Evolutionary conservation across 2,888 invertebrate genomes (phyloP).

Genomic region (Nemurella pictetii): DNA sequence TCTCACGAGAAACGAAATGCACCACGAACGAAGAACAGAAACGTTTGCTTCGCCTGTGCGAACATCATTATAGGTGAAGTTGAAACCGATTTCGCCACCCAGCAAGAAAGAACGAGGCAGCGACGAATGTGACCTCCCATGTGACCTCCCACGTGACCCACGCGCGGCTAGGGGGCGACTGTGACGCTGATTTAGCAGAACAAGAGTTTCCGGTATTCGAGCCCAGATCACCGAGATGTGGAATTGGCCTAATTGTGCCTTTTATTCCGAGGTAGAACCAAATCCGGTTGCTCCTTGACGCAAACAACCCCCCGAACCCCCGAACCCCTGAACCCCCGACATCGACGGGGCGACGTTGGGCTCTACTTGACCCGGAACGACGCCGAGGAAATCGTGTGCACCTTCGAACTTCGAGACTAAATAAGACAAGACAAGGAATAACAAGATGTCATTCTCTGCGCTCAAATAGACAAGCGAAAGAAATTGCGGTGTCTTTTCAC

Average conservation of each 20-base stretch:
- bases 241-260: conserved; percentile 40
- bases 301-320: conserved; percentile 31
- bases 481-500: background rate
- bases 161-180: background rate
- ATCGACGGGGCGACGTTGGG: no score
- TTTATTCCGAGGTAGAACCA: conserved; percentile 25
- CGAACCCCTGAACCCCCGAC: no score
- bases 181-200: background rate
- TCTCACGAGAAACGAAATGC: background rate
- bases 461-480: background rate
- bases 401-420: background rate
- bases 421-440: conserved; percentile 15
- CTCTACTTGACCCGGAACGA: conserved; percentile 16
- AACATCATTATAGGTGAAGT: background rate
- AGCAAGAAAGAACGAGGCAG: background rate
- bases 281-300: conserved; percentile 35
- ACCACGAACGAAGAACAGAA: background rate
- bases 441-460: conserved; percentile 13
- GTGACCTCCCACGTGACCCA: no score
- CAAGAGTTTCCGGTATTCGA: background rate
- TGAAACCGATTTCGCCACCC: background rate
- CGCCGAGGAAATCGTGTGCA: background rate
- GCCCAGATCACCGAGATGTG: background rate
- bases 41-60: background rate
- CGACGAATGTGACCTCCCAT: background rate